Evolutionary conservation across 2,888 invertebrate species (phyloP).

Genomic region (Melanostoma scalare): DNA sequence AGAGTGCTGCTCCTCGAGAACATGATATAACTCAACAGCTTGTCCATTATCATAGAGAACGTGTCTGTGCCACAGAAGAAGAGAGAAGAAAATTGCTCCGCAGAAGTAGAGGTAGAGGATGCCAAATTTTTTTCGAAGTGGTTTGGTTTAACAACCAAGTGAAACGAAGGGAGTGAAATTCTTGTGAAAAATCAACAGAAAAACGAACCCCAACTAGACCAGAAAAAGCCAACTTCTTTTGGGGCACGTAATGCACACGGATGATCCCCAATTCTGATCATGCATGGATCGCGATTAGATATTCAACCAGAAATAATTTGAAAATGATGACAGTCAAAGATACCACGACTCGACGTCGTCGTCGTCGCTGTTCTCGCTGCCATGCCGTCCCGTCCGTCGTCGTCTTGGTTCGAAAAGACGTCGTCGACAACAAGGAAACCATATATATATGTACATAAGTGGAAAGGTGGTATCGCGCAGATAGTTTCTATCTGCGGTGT

Average conservation of each 20-base stretch:
- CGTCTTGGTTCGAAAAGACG: constrained; percentile 24
- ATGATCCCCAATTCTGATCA: constrained; percentile 78
- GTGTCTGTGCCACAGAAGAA: constrained; percentile 42
- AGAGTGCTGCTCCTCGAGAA: constrained; percentile 35
- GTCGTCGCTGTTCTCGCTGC: constrained; percentile 2
- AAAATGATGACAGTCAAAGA: constrained; percentile 83
- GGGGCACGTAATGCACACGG: constrained; percentile 69
- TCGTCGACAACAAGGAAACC: constrained; percentile 54
- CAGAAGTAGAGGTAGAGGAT: neutral
- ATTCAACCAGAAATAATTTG: constrained; percentile 83
- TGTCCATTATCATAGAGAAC: constrained; percentile 66
- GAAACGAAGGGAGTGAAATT: constrained; percentile 34
- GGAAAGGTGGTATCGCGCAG: constrained; percentile 65
- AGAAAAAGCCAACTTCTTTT: constrained; percentile 50
- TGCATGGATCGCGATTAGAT: constrained; percentile 83
- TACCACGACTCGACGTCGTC: constrained; percentile 75
- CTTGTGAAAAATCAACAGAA: constrained; percentile 60
- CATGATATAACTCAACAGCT: constrained; percentile 61
- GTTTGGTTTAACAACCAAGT: neutral
- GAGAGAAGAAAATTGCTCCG: constrained; percentile 1
- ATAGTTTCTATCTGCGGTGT: constrained; percentile 65
- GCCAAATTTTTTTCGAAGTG: neutral
- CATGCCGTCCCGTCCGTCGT: neutral
- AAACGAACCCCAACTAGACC: constrained; percentile 52
- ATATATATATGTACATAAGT: constrained; percentile 12